These are phyloP conservation scores for Chelmon rostratus DNA, from an alignment of 2,797 vertebrate genomes.

Conservation along the genomic window DNA sequence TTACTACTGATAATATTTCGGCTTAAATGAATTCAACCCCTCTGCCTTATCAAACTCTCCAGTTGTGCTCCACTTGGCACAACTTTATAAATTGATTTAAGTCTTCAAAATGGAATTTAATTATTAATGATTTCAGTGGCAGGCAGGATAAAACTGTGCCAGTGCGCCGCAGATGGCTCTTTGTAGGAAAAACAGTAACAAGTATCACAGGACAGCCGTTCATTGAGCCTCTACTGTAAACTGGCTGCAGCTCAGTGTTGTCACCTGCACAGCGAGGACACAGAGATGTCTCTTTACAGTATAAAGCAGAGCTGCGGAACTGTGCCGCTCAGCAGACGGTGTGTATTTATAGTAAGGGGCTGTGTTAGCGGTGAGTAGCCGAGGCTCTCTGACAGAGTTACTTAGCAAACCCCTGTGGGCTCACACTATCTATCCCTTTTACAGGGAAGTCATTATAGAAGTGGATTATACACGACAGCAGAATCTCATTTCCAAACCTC, in stretches of 20 bases:
- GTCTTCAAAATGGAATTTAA: constrained; percentile 59
- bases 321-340: constrained; percentile 43
- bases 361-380: constrained; percentile 60
- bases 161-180: constrained; percentile 12
- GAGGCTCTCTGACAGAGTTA: constrained; percentile 71
- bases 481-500: constrained; percentile 76
- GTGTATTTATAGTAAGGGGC: constrained; percentile 69
- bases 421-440: constrained; percentile 67
- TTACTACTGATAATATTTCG: neutral
- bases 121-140: constrained; percentile 53
- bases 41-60: constrained; percentile 31
- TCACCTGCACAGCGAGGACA: constrained; percentile 47
- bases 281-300: constrained; percentile 47
- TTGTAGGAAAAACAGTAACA: constrained; percentile 22
- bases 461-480: constrained; percentile 78
- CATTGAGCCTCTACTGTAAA: neutral
- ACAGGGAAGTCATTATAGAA: constrained; percentile 77
- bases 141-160: constrained; percentile 42
- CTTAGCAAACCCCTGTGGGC: constrained; percentile 70
- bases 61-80: constrained; percentile 32
- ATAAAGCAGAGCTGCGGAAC: constrained; percentile 23
- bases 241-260: constrained; percentile 12
- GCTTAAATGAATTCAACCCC: constrained; percentile 6
- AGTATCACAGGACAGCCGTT: constrained; percentile 16
- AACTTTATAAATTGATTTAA: constrained; percentile 48